phyloP scores from a whole-genome alignment of 2,113 vertebrate genomes.

The Girardinichthys multiradiatus region DNA sequence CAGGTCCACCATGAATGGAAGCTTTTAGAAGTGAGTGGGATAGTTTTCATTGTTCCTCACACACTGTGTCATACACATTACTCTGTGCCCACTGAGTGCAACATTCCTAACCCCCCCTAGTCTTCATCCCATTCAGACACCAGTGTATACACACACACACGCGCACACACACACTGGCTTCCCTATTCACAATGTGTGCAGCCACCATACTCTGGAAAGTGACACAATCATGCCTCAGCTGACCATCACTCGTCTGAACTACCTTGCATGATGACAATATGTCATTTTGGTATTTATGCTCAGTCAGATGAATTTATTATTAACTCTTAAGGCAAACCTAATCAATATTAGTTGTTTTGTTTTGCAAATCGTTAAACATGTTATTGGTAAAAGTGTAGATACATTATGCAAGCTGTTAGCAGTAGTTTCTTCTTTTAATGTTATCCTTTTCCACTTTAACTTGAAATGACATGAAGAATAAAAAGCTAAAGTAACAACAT shows the following conservation, averaged over 20 bases:
- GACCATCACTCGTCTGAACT: conserved; percentile 51
- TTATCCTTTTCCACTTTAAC: neutral
- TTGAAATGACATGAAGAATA: neutral
- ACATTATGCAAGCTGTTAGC: too few species aligned
- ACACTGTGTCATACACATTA: conserved; percentile 29
- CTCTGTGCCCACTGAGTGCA: conserved; percentile 40
- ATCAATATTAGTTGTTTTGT: too few species aligned
- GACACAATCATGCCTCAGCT: conserved; percentile 63
- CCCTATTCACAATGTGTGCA: conserved; percentile 53
- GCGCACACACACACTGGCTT: conserved; percentile 16
- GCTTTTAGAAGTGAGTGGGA: conserved; percentile 54
- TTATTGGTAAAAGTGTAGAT: too few species aligned
- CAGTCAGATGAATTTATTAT: neutral
- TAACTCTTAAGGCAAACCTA: neutral
- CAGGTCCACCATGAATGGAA: conserved; percentile 57
- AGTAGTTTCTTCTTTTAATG: too few species aligned
- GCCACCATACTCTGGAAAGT: conserved; percentile 62
- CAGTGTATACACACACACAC: conserved; percentile 24
- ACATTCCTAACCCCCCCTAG: conserved; percentile 55
- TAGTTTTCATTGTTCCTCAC: conserved; percentile 55
- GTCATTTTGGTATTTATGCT: neutral
- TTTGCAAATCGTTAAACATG: too few species aligned
- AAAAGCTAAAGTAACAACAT: neutral
- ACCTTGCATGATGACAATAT: conserved; percentile 50
- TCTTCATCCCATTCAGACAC: conserved; percentile 35